Conservation (phyloP, 1,140 invertebrate genomes). For the Armadillidium nasatum region DNA sequence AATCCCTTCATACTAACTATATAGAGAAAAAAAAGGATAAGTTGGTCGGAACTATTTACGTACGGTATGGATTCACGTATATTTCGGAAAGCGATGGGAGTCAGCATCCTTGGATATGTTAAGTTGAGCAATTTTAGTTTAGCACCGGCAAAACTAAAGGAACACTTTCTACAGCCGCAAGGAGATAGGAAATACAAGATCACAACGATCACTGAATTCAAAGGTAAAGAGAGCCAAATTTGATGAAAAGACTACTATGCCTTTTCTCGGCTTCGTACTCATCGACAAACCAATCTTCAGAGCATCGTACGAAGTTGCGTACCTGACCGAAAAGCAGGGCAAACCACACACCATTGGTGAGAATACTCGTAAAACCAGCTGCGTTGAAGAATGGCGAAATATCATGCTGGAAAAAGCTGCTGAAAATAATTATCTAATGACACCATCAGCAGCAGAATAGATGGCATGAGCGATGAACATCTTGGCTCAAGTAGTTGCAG, state of each 20-base stretch:
- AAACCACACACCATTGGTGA: slow-evolving; percentile 20
- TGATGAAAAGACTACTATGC: slow-evolving; percentile 25
- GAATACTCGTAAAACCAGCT: slow-evolving; percentile 25
- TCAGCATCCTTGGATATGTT: slow-evolving; percentile 31
- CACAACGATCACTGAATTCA: slow-evolving; percentile 32
- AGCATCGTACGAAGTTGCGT: slow-evolving; percentile 19
- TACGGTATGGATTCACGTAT: slow-evolving; percentile 25
- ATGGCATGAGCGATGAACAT: slow-evolving; percentile 28
- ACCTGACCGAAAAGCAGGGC: slow-evolving; percentile 26
- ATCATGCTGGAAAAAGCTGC: slow-evolving; percentile 30
- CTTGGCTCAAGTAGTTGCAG: slow-evolving; percentile 30
- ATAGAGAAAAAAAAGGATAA: not conserved
- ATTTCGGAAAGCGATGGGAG: slow-evolving; percentile 18
- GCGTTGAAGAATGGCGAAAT: slow-evolving; percentile 25
- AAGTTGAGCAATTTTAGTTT: slow-evolving; percentile 21
- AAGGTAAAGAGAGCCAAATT: slow-evolving; percentile 17
- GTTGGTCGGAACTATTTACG: slow-evolving; percentile 30
- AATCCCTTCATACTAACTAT: not conserved
- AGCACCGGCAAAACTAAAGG: slow-evolving; percentile 10
- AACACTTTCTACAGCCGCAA: no score
- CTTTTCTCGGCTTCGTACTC: slow-evolving; percentile 26
- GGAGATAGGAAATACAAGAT: slow-evolving; percentile 28
- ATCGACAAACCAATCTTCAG: slow-evolving; percentile 17
- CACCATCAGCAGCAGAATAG: slow-evolving; percentile 8
- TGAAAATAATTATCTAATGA: slow-evolving; percentile 9